These are phyloP conservation scores for Hydriomena furcata DNA, from an alignment of 2,888 invertebrate species.

Conservation along the genomic window DNA sequence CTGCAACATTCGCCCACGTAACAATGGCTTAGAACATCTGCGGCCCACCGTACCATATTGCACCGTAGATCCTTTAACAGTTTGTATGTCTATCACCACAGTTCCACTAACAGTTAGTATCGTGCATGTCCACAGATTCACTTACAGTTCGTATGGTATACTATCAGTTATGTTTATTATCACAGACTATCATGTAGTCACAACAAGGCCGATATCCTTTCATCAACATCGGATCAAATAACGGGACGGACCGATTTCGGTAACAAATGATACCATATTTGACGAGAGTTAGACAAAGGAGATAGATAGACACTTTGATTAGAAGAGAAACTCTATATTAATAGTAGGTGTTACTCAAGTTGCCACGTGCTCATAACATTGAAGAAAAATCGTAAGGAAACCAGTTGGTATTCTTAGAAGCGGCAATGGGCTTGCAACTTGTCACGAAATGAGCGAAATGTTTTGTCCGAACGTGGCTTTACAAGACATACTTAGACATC, in stretches of 20 bases:
- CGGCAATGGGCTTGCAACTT: too few species aligned
- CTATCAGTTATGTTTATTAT: too few species aligned
- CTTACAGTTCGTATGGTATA: not conserved
- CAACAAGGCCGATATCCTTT: constrained; percentile 64
- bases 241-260: constrained; percentile 52
- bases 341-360: not conserved
- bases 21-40: constrained; percentile 62
- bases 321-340: constrained; percentile 2
- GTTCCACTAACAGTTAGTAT: constrained; percentile 1
- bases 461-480: too few species aligned
- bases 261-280: constrained; percentile 50
- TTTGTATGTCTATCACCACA: constrained; percentile 3
- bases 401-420: too few species aligned
- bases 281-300: constrained; percentile 38
- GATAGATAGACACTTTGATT: constrained; percentile 5
- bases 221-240: constrained; percentile 56
- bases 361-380: too few species aligned
- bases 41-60: constrained; percentile 63
- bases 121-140: constrained; percentile 5
- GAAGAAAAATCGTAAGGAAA: too few species aligned
- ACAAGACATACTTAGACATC: too few species aligned
- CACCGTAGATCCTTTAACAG: constrained; percentile 17
- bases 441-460: too few species aligned
- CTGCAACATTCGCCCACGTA: constrained; percentile 35
- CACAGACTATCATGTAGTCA: too few species aligned